A percentile compares a stretch with the other conserved stretches of the same genome.
phyloP scores from a whole-genome alignment of 2,797 vertebrate genomes.

The Parambassis ranga region DNA sequence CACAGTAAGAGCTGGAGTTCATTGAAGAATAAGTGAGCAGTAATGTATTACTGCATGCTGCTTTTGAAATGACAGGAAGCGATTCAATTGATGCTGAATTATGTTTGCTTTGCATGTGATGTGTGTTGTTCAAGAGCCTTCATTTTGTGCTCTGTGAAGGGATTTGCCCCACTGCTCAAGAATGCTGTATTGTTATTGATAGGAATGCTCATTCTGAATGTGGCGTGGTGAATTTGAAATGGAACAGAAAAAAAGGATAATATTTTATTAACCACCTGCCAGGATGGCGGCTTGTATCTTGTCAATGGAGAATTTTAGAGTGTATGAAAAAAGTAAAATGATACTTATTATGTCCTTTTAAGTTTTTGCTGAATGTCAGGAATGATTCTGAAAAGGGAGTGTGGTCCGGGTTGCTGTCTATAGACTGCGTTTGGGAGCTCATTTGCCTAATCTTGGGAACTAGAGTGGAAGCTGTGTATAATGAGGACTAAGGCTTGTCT shows the following conservation, averaged over 20 bases:
- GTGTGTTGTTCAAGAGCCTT: constrained; percentile 42
- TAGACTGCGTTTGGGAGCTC: constrained; percentile 77
- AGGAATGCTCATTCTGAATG: constrained; percentile 35
- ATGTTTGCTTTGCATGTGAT: constrained; percentile 43
- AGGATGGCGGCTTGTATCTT: constrained; percentile 9
- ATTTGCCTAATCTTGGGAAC: constrained; percentile 90
- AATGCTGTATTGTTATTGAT: constrained; percentile 48
- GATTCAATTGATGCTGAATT: constrained; percentile 42
- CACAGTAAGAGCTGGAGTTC: constrained; percentile 1
- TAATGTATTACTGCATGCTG: constrained; percentile 17
- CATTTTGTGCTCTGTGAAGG: constrained; percentile 36
- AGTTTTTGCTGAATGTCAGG: constrained; percentile 49
- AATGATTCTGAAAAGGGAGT: constrained; percentile 64
- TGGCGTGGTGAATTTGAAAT: constrained; percentile 2
- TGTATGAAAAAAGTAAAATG: constrained; percentile 30
- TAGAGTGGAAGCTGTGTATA: constrained; percentile 85
- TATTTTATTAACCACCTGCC: constrained; percentile 21
- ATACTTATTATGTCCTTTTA: constrained; percentile 41
- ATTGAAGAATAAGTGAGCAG: constrained; percentile 30
- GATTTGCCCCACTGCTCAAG: constrained; percentile 47
- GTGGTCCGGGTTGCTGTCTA: constrained; percentile 67
- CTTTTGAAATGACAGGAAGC: constrained; percentile 52
- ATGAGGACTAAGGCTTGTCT: constrained; percentile 80
- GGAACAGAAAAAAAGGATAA: neutral
- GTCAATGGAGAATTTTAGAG: constrained; percentile 10